phyloP scores from a whole-genome alignment of 1,140 invertebrate species.

The Chrysomallon squamiferum region DNA sequence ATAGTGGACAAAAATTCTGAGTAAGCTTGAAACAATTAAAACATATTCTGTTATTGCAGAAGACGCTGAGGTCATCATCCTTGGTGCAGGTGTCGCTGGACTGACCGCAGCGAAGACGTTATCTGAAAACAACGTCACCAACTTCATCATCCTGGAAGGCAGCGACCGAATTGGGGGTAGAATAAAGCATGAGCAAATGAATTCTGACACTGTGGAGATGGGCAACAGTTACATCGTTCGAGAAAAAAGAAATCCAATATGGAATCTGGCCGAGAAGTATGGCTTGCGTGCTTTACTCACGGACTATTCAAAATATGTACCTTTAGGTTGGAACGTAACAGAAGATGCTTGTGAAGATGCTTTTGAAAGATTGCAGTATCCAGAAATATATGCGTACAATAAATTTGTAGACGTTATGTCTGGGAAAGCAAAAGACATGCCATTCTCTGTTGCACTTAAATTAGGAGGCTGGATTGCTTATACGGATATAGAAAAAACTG shows the following conservation, averaged over 20 bases:
- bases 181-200: neutral
- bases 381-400: neutral
- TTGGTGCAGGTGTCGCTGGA: neutral
- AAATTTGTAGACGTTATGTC: neutral
- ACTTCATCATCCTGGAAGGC: constrained; percentile 2
- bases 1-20: too few relatives aligned
- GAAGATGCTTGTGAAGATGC: neutral
- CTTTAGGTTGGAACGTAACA: neutral
- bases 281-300: neutral
- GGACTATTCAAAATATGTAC: neutral
- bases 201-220: neutral
- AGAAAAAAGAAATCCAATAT: neutral
- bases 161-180: neutral
- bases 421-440: neutral
- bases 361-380: neutral
- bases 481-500: neutral
- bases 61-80: neutral
- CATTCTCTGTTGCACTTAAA: neutral
- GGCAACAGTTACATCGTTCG: neutral
- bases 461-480: neutral
- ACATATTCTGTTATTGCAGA: too few relatives aligned
- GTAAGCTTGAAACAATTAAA: too few relatives aligned
- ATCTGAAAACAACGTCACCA: neutral
- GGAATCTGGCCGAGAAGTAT: neutral
- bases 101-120: neutral